These are phyloP conservation scores for Eulemur rufifrons DNA, from an alignment of 2,113 vertebrate species.

Conservation along the genomic window DNA sequence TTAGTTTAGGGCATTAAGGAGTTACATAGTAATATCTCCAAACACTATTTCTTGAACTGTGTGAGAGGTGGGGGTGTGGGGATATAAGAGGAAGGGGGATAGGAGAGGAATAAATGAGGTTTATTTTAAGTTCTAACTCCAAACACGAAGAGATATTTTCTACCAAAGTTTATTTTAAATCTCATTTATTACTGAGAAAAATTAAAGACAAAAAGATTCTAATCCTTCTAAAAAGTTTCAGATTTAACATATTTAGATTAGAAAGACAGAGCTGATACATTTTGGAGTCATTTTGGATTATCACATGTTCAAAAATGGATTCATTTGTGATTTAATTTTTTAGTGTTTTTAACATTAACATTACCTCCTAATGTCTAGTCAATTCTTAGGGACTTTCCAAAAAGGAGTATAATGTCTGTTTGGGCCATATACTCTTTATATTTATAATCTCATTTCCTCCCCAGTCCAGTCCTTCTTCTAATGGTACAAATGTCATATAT, in stretches of 20 bases:
- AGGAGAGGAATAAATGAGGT: not conserved
- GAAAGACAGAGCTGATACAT: not conserved
- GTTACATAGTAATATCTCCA: not conserved
- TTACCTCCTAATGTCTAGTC: not conserved
- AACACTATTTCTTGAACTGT: not conserved
- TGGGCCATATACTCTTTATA: not conserved
- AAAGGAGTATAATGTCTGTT: not conserved
- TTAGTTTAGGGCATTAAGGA: not conserved
- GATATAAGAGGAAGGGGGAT: not conserved
- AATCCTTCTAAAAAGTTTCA: not conserved
- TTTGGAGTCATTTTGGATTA: conserved; percentile 38
- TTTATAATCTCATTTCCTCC: not conserved
- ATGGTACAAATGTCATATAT: not conserved
- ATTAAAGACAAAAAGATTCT: conserved; percentile 37
- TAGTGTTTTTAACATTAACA: not conserved
- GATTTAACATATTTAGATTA: conserved; percentile 32
- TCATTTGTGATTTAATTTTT: conserved; percentile 4
- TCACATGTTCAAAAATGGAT: not conserved
- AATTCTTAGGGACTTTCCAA: not conserved
- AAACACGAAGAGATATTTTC: conserved; percentile 22
- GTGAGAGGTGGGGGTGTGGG: not conserved
- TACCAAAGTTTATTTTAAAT: conserved; percentile 34
- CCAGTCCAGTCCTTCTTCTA: not conserved
- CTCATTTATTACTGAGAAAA: not conserved
- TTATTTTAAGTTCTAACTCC: conserved; percentile 27